Conservation (phyloP, 2,113 vertebrate genomes). For the Oryzias melastigma region DNA sequence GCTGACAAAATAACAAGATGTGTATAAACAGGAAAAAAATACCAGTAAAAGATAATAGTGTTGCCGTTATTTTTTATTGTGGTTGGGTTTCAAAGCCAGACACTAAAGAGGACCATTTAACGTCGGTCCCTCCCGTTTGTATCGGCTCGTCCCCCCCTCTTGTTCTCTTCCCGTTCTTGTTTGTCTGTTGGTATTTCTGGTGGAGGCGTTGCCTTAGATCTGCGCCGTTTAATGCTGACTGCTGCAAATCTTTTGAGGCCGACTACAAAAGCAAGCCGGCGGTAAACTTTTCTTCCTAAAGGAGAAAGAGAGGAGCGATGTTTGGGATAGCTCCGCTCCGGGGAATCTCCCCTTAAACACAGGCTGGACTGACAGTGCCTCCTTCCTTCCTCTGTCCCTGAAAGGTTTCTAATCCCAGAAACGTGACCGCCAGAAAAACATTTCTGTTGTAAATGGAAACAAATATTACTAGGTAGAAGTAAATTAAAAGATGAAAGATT, state of each 20-base stretch:
- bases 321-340: conserved; percentile 71
- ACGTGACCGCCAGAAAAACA: conserved; percentile 30
- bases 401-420: conserved; percentile 17
- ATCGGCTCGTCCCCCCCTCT: conserved; percentile 54
- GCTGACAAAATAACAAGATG: conserved; percentile 36
- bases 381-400: conserved; percentile 11
- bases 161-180: conserved; percentile 42
- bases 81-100: conserved; percentile 62
- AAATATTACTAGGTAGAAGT: too few species aligned
- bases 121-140: conserved; percentile 67
- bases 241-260: conserved; percentile 76
- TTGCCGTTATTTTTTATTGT: conserved; percentile 46
- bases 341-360: conserved; percentile 61
- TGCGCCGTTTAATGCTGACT: conserved; percentile 77
- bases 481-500: neutral
- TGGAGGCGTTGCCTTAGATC: conserved; percentile 75
- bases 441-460: neutral
- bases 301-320: conserved; percentile 66
- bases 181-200: conserved; percentile 72
- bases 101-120: conserved; percentile 67
- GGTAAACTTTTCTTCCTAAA: conserved; percentile 79
- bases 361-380: conserved; percentile 43
- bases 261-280: conserved; percentile 77
- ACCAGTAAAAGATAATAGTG: conserved; percentile 33
- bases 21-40: conserved; percentile 1